Evolutionary conservation across 2,113 vertebrate genomes (phyloP).

Genomic region (Aspidoscelis tigris): DNA sequence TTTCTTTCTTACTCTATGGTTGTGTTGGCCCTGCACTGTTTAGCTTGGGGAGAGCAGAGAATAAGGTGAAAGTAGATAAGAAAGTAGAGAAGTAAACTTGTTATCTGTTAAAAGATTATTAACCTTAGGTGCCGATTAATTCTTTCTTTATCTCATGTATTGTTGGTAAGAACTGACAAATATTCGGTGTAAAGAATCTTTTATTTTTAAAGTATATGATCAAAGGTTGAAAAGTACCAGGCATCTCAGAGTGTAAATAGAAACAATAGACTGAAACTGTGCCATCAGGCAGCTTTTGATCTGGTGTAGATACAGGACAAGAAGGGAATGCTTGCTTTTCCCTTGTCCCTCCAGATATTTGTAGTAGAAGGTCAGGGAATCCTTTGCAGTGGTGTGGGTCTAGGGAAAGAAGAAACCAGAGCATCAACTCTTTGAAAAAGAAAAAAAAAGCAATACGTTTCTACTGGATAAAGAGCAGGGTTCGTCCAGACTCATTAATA

Average conservation of each 20-base stretch:
- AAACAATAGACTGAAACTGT: not conserved
- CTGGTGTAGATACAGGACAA: too few species aligned
- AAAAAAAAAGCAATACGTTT: too few species aligned
- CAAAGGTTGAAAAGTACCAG: not conserved
- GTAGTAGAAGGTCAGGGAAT: too few species aligned
- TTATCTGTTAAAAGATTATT: not conserved
- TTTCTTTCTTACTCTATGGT: too few species aligned
- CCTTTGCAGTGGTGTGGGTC: too few species aligned
- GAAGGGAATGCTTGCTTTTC: too few species aligned
- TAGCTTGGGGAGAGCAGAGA: not conserved
- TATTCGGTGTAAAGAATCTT: not conserved
- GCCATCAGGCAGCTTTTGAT: too few species aligned
- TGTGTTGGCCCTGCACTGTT: not conserved
- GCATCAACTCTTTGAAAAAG: too few species aligned
- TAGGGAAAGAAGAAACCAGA: too few species aligned
- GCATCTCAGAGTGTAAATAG: not conserved
- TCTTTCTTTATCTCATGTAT: not conserved
- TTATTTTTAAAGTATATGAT: not conserved
- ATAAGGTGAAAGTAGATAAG: not conserved
- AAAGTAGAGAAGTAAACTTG: not conserved
- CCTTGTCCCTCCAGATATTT: not conserved
- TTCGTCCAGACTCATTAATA: too few species aligned
- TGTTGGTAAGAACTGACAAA: not conserved
- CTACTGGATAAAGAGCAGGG: too few species aligned
- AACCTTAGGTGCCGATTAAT: not conserved